phyloP scores from a whole-genome alignment of 2,888 invertebrate species.

The Ischnus inquisitorius region DNA sequence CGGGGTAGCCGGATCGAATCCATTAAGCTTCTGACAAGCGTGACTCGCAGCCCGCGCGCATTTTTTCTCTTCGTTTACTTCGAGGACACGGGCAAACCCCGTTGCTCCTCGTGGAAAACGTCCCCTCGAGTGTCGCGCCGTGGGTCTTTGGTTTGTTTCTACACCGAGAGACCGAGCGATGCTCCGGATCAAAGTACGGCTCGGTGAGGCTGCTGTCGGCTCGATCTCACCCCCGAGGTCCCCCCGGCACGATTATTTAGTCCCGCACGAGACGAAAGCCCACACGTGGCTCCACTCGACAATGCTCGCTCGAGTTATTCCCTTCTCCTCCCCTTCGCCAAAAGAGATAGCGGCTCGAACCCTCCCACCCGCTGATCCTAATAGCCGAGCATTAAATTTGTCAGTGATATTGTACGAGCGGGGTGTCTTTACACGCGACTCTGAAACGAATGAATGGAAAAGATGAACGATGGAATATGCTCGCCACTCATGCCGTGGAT shows the following conservation, averaged over 20 bases:
- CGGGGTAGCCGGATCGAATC: slow-evolving; percentile 80
- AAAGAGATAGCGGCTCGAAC: slow-evolving; percentile 11
- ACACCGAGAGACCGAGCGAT: slow-evolving; percentile 1
- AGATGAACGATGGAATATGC: slow-evolving; percentile 76
- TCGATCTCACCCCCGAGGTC: slow-evolving; percentile 32
- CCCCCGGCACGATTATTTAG: slow-evolving; percentile 24
- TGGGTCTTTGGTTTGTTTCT: slow-evolving; percentile 12
- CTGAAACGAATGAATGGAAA: slow-evolving; percentile 72
- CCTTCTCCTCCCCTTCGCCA: slow-evolving; percentile 26
- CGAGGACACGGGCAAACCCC: slow-evolving; percentile 28
- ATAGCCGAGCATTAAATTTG: slow-evolving; percentile 84
- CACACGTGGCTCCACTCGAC: slow-evolving; percentile 74
- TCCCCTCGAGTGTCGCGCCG: slow-evolving; percentile 45
- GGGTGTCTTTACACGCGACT: slow-evolving; percentile 71
- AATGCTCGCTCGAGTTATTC: slow-evolving; percentile 55
- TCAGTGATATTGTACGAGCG: slow-evolving; percentile 82
- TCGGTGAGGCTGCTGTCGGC: slow-evolving; percentile 28
- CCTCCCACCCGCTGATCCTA: slow-evolving; percentile 76
- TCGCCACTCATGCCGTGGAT: slow-evolving; percentile 31
- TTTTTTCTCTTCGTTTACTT: slow-evolving; percentile 65
- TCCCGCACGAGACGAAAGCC: slow-evolving; percentile 33
- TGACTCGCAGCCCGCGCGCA: slow-evolving; percentile 76
- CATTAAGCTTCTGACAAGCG: slow-evolving; percentile 83
- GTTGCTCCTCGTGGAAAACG: slow-evolving; percentile 35
- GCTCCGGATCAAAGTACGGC: slow-evolving; percentile 46